Percentiles rank a stretch among this genome's conserved stretches.
phyloP scores from a whole-genome alignment of 2,888 invertebrate species.

The Thecocarcelia acutangulata region DNA sequence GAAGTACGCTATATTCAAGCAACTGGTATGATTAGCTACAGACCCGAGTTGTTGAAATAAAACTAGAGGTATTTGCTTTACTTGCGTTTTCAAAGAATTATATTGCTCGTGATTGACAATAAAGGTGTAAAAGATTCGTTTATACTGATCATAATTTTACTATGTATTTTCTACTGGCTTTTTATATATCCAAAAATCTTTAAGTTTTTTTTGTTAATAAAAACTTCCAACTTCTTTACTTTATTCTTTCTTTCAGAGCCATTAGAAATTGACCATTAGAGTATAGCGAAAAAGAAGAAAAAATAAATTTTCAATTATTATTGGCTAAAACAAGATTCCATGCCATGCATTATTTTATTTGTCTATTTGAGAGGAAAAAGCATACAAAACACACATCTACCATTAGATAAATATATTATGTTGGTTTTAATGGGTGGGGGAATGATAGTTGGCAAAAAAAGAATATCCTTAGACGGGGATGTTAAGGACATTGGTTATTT shows the following conservation, averaged over 20 bases:
- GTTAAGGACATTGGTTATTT: slow-evolving; percentile 61
- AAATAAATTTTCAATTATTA: slow-evolving; percentile 67
- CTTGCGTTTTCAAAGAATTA: no score
- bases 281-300: slow-evolving; percentile 24
- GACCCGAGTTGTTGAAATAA: background rate
- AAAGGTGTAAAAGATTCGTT: background rate
- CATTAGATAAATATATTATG: slow-evolving; percentile 64
- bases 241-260: background rate
- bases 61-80: background rate
- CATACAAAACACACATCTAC: slow-evolving; percentile 40
- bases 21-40: background rate
- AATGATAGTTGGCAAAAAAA: background rate
- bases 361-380: slow-evolving; percentile 57
- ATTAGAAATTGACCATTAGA: slow-evolving; percentile 64
- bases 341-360: slow-evolving; percentile 45
- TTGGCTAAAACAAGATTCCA: slow-evolving; percentile 62
- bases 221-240: background rate
- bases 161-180: slow-evolving; percentile 42
- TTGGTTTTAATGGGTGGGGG: background rate
- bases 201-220: slow-evolving; percentile 30
- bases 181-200: slow-evolving; percentile 61
- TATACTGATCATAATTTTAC: background rate
- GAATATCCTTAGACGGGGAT: slow-evolving; percentile 8
- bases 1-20: slow-evolving; percentile 19
- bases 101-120: no score